Conservation (phyloP, 2,113 vertebrate species). For the Psophia crepitans region DNA sequence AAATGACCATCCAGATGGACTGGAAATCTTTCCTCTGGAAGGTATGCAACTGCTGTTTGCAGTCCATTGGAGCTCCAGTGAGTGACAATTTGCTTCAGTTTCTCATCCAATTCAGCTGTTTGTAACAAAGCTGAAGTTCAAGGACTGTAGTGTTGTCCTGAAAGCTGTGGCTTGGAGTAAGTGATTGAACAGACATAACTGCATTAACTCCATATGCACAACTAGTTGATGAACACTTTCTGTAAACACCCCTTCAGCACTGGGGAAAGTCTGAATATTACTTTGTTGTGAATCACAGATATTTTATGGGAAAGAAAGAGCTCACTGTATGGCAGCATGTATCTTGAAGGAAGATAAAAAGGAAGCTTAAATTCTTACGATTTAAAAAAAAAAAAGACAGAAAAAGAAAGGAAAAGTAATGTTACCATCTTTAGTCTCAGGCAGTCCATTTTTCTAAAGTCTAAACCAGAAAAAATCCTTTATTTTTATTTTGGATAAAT, state of each 20-base stretch:
- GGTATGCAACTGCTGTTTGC: background rate
- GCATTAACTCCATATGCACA: background rate
- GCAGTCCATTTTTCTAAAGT: background rate
- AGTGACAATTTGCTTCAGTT: background rate
- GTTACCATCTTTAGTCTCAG: background rate
- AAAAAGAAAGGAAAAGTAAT: background rate
- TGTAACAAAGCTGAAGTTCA: background rate
- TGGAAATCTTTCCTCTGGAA: conserved; percentile 41
- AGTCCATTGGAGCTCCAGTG: background rate
- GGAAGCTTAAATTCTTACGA: background rate
- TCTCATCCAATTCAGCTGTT: background rate
- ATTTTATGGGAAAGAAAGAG: background rate
- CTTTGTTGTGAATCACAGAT: background rate
- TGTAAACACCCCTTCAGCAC: background rate
- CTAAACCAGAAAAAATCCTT: background rate
- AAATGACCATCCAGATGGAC: conserved; percentile 45
- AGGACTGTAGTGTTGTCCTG: background rate
- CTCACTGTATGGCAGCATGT: background rate
- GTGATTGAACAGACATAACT: background rate
- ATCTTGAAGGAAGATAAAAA: background rate
- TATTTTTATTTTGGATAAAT: background rate
- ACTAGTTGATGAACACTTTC: background rate
- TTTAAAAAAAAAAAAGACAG: background rate
- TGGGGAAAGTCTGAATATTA: background rate
- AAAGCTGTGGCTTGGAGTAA: background rate